Conservation (phyloP, 2,888 invertebrate species). For the Lordiphosa fenestrarum region DNA sequence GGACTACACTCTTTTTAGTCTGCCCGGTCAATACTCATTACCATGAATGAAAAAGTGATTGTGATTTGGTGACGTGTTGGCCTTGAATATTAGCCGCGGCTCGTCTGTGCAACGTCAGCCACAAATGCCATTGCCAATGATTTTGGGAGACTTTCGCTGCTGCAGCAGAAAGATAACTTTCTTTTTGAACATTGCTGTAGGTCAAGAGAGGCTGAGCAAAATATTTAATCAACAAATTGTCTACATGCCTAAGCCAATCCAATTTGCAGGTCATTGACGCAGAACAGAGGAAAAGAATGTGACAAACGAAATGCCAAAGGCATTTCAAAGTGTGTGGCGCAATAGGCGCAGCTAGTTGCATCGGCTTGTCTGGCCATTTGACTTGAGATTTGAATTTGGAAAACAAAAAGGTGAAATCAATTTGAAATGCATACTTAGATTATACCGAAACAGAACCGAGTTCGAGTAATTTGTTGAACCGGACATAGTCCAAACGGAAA, state of each 20-base stretch:
- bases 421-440: constrained; percentile 3
- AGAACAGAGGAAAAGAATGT: constrained; percentile 21
- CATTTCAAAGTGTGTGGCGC: neutral
- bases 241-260: too few relatives aligned
- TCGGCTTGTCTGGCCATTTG: too few relatives aligned
- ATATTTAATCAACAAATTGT: too few relatives aligned
- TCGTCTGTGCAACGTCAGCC: constrained; percentile 11
- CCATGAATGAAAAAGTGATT: constrained; percentile 64
- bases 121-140: neutral
- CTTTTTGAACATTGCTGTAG: too few relatives aligned
- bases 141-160: constrained; percentile 7
- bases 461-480: too few relatives aligned
- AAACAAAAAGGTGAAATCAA: neutral
- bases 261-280: constrained; percentile 52
- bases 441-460: too few relatives aligned
- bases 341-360: neutral
- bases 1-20: too few relatives aligned
- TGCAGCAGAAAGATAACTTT: too few relatives aligned
- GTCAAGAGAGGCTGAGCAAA: too few relatives aligned
- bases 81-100: constrained; percentile 5
- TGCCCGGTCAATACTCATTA: constrained; percentile 41
- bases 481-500: too few relatives aligned
- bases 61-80: constrained; percentile 22
- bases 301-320: constrained; percentile 14
- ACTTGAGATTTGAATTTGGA: neutral